Percentiles rank a stretch among this genome's conserved stretches.
Conservation (phyloP, 2,113 vertebrate genomes). For the Labeo rohita region DNA sequence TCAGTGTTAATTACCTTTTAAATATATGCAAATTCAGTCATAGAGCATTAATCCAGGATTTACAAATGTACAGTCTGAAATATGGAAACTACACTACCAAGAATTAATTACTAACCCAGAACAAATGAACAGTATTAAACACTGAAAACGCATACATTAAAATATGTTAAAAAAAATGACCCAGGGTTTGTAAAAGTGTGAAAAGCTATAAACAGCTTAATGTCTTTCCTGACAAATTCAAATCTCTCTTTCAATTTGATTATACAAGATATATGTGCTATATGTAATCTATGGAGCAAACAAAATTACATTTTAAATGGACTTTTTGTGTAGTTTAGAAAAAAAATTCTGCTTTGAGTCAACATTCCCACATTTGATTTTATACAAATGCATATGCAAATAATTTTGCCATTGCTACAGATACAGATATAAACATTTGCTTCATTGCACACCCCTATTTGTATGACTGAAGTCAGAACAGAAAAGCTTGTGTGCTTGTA, state of each 20-base stretch:
- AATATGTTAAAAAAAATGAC: neutral
- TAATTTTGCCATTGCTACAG: neutral
- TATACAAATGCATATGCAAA: neutral
- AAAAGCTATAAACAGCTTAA: neutral
- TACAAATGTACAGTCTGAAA: neutral
- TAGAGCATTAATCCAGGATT: neutral
- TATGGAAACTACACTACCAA: neutral
- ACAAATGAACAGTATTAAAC: neutral
- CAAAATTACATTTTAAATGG: too few relatives aligned
- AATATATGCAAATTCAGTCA: neutral
- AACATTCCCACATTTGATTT: neutral
- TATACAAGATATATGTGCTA: too few relatives aligned
- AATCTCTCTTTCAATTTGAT: neutral
- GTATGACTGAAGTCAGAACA: neutral
- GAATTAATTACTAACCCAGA: neutral
- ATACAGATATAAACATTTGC: neutral
- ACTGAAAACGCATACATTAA: neutral
- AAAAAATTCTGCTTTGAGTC: neutral
- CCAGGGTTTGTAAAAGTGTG: neutral
- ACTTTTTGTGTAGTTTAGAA: neutral
- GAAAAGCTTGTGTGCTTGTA: slow-evolving; percentile 11
- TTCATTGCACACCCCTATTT: neutral
- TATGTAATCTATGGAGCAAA: too few relatives aligned
- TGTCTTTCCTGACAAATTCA: neutral
- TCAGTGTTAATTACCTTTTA: neutral